Base-by-base conservation (phyloP, 2,797 vertebrate species). In the Sebastes matsubarae region DNA sequence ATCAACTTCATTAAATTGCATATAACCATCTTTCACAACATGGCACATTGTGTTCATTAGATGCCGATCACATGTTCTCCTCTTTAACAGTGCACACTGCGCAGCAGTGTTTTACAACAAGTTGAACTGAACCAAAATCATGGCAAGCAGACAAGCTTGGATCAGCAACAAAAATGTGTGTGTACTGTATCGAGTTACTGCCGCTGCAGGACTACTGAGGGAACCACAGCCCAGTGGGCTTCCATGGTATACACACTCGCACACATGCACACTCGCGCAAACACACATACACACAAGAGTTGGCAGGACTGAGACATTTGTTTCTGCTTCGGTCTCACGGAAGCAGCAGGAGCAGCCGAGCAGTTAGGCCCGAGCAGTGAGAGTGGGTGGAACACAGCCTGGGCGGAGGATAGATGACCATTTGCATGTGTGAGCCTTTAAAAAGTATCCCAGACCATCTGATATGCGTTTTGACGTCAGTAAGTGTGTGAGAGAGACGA, bases 151-250 rank as follows among this genome's bases (percentile, higher is more conserved):
- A 94, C 91, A 89, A 93, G 84, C 85, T 92, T 95, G 94, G 94
- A 94, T 91, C 86, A 57, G 85, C 84, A 92, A 88, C 94, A 94
- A 95, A 94, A 94, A 95, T 95, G 93, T 92, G 93, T 92, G 89
- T 82, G 87, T 86, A 77, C 86, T 88, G 90, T 94, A 94, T 95
- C 86, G 24, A 85, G 89, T 94, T 95, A 93, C 94, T 87, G 86
- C 89, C 27, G 77, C 88, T 90, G 88, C 83, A 92, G 91, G 79
- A 94, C 84, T 91, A 90, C 90, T 92, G 90, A 91, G 79, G 59
- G 82, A 90, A 93, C 93, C 93, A 89, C 94, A 94, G 72, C 80
- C 84, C 86, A 82, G 83, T 82, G 78, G 79, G 87, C 87, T 90
- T 87, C 86, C 72, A 75, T 74, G 70, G 46, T 88, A 82, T 75